These are phyloP conservation scores for Lottia scabra DNA, from an alignment of 2,888 invertebrate genomes.

Conservation along the genomic window DNA sequence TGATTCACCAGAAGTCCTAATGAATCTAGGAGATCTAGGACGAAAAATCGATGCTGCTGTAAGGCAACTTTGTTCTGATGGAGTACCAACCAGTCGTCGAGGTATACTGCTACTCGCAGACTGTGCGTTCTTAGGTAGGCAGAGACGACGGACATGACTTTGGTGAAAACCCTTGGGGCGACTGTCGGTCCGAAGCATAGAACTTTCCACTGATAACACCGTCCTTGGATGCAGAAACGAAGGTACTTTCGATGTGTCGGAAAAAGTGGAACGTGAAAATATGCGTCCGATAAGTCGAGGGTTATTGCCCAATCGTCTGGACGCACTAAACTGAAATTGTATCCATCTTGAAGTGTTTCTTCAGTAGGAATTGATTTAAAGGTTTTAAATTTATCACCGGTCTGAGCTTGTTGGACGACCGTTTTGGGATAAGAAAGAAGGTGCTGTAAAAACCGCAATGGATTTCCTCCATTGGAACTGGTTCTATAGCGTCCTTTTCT, in stretches of 20 bases:
- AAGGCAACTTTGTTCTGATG: conserved; percentile 19
- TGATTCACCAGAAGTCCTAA: conserved; percentile 31
- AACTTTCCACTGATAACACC: conserved; percentile 22
- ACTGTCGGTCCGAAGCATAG: conserved; percentile 29
- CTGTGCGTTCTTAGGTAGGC: conserved; percentile 23
- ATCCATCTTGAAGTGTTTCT: conserved; percentile 35
- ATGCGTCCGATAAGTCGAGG: conserved; percentile 26
- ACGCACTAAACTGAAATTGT: conserved; percentile 24
- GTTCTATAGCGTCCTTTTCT: conserved; percentile 26
- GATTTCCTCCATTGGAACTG: conserved; percentile 9
- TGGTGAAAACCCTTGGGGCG: conserved; percentile 30
- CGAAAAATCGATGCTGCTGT: conserved; percentile 14
- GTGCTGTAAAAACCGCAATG: conserved; percentile 33
- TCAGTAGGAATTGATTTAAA: conserved; percentile 31
- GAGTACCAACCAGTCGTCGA: conserved; percentile 29
- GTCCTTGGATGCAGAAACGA: conserved; percentile 22
- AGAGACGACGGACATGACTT: conserved; percentile 27
- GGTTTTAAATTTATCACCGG: conserved; percentile 27
- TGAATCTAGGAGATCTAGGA: conserved; percentile 17
- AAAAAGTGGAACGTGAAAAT: conserved; percentile 27
- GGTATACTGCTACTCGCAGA: conserved; percentile 23
- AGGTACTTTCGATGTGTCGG: conserved; percentile 25
- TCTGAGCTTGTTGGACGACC: conserved; percentile 3
- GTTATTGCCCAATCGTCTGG: conserved; percentile 28
- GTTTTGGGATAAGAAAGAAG: conserved; percentile 27